These are phyloP conservation scores for Geodia barretti DNA, from an alignment of 37 sponge, comb jelly and placozoan genomes.

Conservation along the genomic window DNA sequence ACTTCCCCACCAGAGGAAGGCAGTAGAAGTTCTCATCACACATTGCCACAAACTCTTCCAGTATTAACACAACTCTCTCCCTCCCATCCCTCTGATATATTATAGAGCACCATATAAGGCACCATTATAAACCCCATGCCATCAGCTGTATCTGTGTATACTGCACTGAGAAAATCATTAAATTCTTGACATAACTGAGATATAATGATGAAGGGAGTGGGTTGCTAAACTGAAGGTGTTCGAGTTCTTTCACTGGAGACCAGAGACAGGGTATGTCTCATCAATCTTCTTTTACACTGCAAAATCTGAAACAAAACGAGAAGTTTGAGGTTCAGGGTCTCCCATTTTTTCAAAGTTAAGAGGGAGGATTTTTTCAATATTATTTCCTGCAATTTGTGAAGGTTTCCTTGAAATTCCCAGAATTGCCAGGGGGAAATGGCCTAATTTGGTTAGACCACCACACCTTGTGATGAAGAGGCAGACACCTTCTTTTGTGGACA, in stretches of 20 bases:
- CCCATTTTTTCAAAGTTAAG: too few relatives aligned
- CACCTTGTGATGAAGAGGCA: too few relatives aligned
- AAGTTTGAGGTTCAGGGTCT: too few relatives aligned
- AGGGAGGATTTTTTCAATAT: too few relatives aligned
- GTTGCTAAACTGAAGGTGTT: slow-evolving; percentile 3
- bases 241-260: slow-evolving; percentile 9
- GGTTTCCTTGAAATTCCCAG: too few relatives aligned
- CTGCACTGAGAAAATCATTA: too few relatives aligned
- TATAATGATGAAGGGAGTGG: background rate
- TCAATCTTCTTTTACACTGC: slow-evolving; percentile 39
- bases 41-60: slow-evolving; percentile 27
- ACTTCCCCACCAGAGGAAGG: slow-evolving; percentile 74
- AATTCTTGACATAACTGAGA: too few relatives aligned
- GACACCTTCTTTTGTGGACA: too few relatives aligned
- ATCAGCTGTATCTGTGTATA: too few relatives aligned
- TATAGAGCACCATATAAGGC: background rate
- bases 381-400: too few relatives aligned
- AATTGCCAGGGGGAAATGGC: too few relatives aligned
- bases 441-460: too few relatives aligned
- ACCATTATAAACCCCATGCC: background rate
- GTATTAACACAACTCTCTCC: background rate
- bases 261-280: background rate
- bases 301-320: slow-evolving; percentile 13
- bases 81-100: background rate
- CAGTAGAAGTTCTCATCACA: slow-evolving; percentile 64